A percentile compares a stretch with the other conserved stretches of the same genome.
These are phyloP conservation scores for Chaetophractus vellerosus DNA, from an alignment of 2,797 vertebrate species.

Conservation along the genomic window DNA sequence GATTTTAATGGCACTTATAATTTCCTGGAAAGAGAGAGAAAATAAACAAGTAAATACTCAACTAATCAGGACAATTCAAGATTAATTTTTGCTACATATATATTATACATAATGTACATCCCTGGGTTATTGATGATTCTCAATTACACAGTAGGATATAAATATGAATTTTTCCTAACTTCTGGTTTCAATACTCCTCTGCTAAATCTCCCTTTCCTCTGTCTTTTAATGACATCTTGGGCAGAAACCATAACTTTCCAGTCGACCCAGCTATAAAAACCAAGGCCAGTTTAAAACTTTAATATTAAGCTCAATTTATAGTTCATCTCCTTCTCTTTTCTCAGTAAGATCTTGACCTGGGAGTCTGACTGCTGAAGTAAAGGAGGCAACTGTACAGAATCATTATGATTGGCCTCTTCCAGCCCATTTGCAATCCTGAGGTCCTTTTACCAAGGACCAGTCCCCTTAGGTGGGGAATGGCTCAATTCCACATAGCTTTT, in stretches of 20 bases:
- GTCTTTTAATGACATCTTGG: constrained; percentile 53
- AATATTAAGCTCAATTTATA: constrained; percentile 58
- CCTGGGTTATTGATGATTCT: constrained; percentile 68
- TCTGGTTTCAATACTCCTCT: neutral
- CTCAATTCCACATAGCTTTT: neutral
- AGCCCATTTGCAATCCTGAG: neutral
- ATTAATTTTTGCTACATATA: constrained; percentile 63
- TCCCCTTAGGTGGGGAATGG: neutral
- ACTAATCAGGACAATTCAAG: constrained; percentile 74
- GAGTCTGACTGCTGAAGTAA: neutral
- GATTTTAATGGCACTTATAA: constrained; percentile 72
- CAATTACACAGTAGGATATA: constrained; percentile 63
- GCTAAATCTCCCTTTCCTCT: constrained; percentile 43
- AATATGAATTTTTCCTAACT: constrained; percentile 58
- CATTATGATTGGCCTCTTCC: neutral
- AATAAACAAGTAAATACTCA: constrained; percentile 67
- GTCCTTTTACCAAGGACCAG: neutral
- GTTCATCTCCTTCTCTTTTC: neutral
- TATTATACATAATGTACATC: constrained; percentile 48
- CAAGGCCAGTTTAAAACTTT: constrained; percentile 60
- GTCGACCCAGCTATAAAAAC: constrained; percentile 62
- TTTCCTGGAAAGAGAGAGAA: constrained; percentile 36
- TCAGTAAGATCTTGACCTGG: neutral
- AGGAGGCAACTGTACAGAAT: rapidly evolving
- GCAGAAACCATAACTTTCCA: constrained; percentile 62